Base-by-base conservation (phyloP, 2,113 vertebrate species). In the Morone saxatilis region DNA sequence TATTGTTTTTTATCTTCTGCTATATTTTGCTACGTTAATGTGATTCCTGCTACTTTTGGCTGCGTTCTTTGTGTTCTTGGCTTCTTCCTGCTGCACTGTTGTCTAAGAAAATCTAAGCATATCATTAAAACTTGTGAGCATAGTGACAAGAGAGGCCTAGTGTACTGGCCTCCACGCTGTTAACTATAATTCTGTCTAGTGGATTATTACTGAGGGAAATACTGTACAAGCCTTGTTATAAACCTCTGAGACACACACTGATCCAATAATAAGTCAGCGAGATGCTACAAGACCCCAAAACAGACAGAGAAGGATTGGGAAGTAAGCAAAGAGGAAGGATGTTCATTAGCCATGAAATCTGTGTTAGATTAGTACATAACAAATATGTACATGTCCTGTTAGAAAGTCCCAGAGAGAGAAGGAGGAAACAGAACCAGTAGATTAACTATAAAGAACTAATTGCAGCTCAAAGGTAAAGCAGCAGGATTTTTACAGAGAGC, bases 311-410 rank as follows among this genome's bases (percentile, higher is more conserved):
- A 22, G 60, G 50, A 80, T 62, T 78, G 65, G 36, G 43, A 81
- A 48, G 54, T 76, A 74, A 80, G 71, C 53, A 75, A 45, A 53
- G 54, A 48, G 66, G 82, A 62, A 22, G 66, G 50, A 13, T 48
- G 47, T 59, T 83, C 80, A 84, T 90, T 76, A 86, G 63, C 68
- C 45, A 71, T 68, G 54, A 84, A 86, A 81, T 90, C 43, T 76
- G 63, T 80, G 59, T 74, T 83, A 65, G 76, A 84, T 86, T 90
- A 74, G 65, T 19, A 53, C 8, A 67, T 31, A 81, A 84, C 62
- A 83, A 85, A 83, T 75, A 75, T 78, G 59, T 77, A 65, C 71
- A 80, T 72, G 66, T 76, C 77, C 68, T 45, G 54, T 69, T 83
- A 19, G 62, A 61, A 45, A 71, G 41, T 79, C 77, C 70, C 56